Evolutionary conservation across 1,140 invertebrate genomes (phyloP), one percentile per base, ranked within the genome.

Genomic region (Drosophila lacertosa): DNA sequence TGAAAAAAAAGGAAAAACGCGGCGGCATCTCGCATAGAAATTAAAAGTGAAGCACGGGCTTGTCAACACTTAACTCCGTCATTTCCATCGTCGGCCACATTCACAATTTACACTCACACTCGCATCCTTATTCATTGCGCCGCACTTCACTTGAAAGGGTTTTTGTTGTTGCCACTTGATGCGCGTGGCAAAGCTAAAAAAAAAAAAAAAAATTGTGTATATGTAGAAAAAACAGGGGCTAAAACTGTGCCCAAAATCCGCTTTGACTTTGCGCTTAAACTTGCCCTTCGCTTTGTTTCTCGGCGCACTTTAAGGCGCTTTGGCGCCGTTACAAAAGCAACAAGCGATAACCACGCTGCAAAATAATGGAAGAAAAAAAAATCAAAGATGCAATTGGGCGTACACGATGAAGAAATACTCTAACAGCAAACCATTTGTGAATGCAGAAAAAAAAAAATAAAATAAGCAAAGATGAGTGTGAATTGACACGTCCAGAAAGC

Each of bases 271-370:
- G 63, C 60, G 70, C 75, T 84, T 78, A 75, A 83, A 83, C 75
- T 84, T 83, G 70, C 66, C 63, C 66, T 79, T 84, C 68, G 66
- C 77, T 77, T 70, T 63, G 58, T 81, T 71, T 60, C 73, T 82
- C 60, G 62, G 63, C 51, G 39, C 50, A 20, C 65, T 74, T 63
- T 35, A 69, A 69, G 70, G 50, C 57, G 64, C 50, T 39, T 53
- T 53, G 59, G 37, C 59, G 48, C 48, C 44, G 58, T 39, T 64
- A 39, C 76, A 64, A 18, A 62, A 62, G 51, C 74, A 67, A 65
- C 69, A 59, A 69, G 59, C 67, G 51, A 55, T 48, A 59, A 45
- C 57, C 67, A 7, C 15, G 68, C 62, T 55, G 37, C 48, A 75
- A 39, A 59, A 58, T n/a, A n/a, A n/a, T n/a, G n/a, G n/a, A 48